Conservation (phyloP, 2,888 invertebrate species). For the Sinotaia quadrata region DNA sequence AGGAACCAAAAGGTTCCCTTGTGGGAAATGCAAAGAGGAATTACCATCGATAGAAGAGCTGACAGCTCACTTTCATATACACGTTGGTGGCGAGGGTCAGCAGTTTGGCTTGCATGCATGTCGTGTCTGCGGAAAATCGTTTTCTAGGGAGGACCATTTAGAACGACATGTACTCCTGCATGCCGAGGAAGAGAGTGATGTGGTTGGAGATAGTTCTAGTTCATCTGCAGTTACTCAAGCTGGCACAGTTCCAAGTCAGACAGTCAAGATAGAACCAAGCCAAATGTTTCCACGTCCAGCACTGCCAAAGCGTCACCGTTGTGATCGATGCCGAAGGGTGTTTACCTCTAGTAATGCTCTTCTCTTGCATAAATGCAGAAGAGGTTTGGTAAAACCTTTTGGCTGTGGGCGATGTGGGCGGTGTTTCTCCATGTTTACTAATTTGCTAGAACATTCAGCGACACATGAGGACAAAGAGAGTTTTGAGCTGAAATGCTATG, state of each 20-base stretch:
- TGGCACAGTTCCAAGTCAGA: too few relatives aligned
- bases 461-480: neutral
- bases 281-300: neutral
- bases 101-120: neutral
- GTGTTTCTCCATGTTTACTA: conserved; percentile 9
- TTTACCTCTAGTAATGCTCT: conserved; percentile 12
- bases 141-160: neutral
- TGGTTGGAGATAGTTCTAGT: too few relatives aligned
- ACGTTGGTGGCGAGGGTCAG: conserved; percentile 1
- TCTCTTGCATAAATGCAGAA: conserved; percentile 20
- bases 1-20: neutral
- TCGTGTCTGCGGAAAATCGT: conserved; percentile 7
- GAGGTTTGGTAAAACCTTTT: conserved; percentile 15
- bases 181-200: neutral
- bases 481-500: conserved; percentile 16
- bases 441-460: neutral
- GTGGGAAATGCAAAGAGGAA: conserved; percentile 4
- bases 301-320: neutral
- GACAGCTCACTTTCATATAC: neutral
- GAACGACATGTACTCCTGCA: neutral
- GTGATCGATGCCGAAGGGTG: conserved; percentile 2
- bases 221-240: too few relatives aligned
- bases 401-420: conserved; percentile 24
- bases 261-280: too few relatives aligned
- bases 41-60: conserved; percentile 11